phyloP scores from a whole-genome alignment of 1,140 invertebrate genomes.

The Drosophila bipectinata region DNA sequence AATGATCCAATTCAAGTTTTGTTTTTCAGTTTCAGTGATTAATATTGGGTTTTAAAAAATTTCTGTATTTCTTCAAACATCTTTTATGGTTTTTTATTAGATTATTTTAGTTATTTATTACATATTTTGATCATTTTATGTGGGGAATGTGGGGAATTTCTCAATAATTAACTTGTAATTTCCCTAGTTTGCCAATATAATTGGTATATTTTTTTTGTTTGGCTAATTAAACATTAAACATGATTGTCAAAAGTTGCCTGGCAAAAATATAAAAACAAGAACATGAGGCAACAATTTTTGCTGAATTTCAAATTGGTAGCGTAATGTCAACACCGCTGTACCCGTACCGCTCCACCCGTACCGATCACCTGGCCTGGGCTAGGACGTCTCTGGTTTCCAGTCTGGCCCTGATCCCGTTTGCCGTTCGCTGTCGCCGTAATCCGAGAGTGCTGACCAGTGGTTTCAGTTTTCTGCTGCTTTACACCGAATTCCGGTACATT shows the following conservation, averaged over 20 bases:
- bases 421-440: slow-evolving; percentile 59
- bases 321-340: slow-evolving; percentile 52
- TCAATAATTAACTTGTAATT: too few relatives aligned
- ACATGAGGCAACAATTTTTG: slow-evolving; percentile 35
- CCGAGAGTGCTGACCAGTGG: slow-evolving; percentile 44
- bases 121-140: too few relatives aligned
- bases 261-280: slow-evolving; percentile 10
- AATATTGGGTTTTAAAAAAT: too few relatives aligned
- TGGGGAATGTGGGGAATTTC: too few relatives aligned
- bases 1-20: background rate
- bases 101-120: too few relatives aligned
- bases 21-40: too few relatives aligned
- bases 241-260: background rate
- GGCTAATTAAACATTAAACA: background rate
- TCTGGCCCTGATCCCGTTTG: slow-evolving; percentile 54
- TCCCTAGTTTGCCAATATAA: background rate
- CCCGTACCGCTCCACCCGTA: background rate
- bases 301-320: slow-evolving; percentile 35
- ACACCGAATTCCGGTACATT: slow-evolving; percentile 81
- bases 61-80: too few relatives aligned
- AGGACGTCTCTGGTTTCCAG: slow-evolving; percentile 63
- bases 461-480: slow-evolving; percentile 60
- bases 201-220: background rate
- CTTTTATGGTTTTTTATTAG: too few relatives aligned
- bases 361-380: slow-evolving; percentile 28